Evolutionary conservation across 2,113 vertebrate species (phyloP).

Genomic region (Podarcis muralis): DNA sequence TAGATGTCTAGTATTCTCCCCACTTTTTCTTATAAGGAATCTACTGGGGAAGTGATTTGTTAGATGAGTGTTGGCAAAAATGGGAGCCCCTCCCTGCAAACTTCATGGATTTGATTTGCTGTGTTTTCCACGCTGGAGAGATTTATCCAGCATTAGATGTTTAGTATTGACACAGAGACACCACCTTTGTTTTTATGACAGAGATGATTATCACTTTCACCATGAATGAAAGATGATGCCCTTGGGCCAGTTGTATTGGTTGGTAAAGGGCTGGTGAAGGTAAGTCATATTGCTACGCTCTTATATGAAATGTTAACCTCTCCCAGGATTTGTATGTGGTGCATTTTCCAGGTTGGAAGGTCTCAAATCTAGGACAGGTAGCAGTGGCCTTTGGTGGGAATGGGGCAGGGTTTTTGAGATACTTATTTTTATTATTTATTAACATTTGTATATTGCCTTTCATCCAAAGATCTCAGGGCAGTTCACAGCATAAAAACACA

Average conservation of each 20-base stretch:
- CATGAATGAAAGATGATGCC: not conserved
- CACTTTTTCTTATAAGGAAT: not conserved
- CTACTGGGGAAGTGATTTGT: not conserved
- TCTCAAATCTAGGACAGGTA: not conserved
- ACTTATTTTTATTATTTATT: too few relatives aligned
- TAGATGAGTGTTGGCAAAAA: not conserved
- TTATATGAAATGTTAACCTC: not conserved
- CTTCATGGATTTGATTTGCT: not conserved
- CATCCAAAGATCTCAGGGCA: too few relatives aligned
- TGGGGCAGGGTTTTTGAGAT: too few relatives aligned
- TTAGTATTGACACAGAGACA: too few relatives aligned
- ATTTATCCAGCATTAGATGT: not conserved
- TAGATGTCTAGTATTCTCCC: slow-evolving; percentile 14
- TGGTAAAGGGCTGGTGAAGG: not conserved
- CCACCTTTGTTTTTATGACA: too few relatives aligned
- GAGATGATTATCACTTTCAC: not conserved
- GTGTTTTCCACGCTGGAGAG: not conserved
- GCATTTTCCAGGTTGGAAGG: not conserved
- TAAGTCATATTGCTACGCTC: too few relatives aligned
- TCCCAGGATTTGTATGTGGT: not conserved
- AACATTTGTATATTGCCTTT: too few relatives aligned
- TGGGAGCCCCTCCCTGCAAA: not conserved
- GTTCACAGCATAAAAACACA: too few relatives aligned
- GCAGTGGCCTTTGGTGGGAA: too few relatives aligned
- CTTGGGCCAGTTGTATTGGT: not conserved